Conservation (phyloP, 2,797 vertebrate species). For the Malacoraja senta region DNA sequence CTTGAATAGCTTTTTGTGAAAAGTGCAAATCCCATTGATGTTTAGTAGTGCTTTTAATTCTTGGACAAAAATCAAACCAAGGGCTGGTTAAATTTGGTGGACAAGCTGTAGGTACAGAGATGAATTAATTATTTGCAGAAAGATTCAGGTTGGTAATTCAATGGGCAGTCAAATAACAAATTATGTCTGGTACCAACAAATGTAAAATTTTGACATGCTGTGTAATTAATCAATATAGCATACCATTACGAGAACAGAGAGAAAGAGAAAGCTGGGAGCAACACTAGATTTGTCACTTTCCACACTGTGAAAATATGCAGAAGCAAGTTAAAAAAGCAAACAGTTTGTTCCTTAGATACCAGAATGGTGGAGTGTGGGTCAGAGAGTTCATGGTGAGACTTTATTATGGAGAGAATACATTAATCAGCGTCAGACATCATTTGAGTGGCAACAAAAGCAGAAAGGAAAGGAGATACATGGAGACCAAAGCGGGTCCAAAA, state of each 20-base stretch:
- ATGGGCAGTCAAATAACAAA: neutral
- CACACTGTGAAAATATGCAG: neutral
- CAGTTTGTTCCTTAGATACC: neutral
- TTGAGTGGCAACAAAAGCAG: neutral
- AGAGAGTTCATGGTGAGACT: neutral
- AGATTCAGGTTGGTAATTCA: neutral
- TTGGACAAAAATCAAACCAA: neutral
- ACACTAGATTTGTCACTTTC: neutral
- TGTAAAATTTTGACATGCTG: neutral
- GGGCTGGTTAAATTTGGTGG: neutral
- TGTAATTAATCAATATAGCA: neutral
- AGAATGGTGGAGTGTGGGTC: neutral
- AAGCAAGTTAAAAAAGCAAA: slow-evolving; percentile 9
- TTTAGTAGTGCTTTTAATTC: neutral
- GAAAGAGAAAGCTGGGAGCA: neutral
- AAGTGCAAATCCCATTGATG: neutral
- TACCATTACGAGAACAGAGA: neutral
- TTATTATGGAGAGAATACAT: neutral
- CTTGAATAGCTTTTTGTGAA: neutral
- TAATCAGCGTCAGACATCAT: neutral
- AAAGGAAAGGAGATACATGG: neutral
- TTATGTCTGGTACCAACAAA: neutral
- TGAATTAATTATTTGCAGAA: neutral
- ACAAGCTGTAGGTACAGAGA: neutral
- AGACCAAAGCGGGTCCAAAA: neutral